Conservation (phyloP, 2,113 vertebrate genomes). For the Aspiorhynchus laticeps region DNA sequence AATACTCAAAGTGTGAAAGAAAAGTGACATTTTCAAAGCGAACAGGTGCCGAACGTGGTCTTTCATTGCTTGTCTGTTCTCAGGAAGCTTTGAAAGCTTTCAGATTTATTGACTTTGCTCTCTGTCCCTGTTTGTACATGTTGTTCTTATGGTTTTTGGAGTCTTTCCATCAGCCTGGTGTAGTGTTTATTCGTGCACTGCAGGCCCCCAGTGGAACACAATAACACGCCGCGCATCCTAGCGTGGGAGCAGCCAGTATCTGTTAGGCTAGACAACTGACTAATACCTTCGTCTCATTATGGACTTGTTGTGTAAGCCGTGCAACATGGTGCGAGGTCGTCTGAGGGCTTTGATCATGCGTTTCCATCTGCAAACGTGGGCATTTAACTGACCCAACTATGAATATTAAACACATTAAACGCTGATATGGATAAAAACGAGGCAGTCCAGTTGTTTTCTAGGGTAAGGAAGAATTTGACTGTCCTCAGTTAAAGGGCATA, state of each 20-base stretch:
- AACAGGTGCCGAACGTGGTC: neutral
- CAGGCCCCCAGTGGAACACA: neutral
- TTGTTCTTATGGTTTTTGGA: slow-evolving; percentile 6
- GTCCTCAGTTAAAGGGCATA: neutral
- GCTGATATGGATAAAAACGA: neutral
- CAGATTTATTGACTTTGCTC: neutral
- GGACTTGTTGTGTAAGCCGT: neutral
- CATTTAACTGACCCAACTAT: neutral
- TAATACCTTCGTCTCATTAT: slow-evolving; percentile 35
- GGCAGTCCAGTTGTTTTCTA: neutral
- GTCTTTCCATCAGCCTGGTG: slow-evolving; percentile 34
- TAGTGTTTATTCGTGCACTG: slow-evolving; percentile 32
- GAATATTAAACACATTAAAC: slow-evolving; percentile 10
- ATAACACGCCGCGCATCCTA: slow-evolving; percentile 9
- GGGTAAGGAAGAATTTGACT: neutral
- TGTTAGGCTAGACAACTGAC: slow-evolving; percentile 37
- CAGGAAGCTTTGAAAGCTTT: neutral
- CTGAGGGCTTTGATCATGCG: neutral
- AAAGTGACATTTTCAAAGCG: neutral
- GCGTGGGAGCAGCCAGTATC: slow-evolving; percentile 31
- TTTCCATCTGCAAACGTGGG: neutral
- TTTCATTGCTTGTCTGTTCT: neutral
- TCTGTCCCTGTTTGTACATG: slow-evolving; percentile 20
- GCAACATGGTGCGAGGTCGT: neutral
- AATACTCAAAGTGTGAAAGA: slow-evolving; percentile 17